Evolutionary conservation across 2,888 invertebrate species (phyloP).

Genomic region (Drosophila diplacantha): DNA sequence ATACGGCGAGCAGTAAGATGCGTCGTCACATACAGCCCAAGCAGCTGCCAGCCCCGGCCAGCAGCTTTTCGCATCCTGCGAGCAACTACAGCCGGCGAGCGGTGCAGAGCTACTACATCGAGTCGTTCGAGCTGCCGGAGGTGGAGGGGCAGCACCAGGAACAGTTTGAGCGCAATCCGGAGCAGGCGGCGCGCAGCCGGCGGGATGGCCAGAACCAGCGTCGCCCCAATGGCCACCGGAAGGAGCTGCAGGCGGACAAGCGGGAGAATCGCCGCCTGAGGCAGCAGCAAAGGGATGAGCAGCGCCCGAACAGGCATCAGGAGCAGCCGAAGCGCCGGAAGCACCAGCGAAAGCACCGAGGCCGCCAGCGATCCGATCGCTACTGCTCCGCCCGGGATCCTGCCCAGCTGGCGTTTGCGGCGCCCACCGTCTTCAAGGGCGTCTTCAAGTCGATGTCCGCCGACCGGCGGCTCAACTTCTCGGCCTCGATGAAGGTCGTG

Average conservation of each 20-base stretch:
- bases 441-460: slow-evolving; percentile 82
- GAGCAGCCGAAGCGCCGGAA: slow-evolving; percentile 48
- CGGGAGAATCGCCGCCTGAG: slow-evolving; percentile 27
- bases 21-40: slow-evolving; percentile 58
- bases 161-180: slow-evolving; percentile 10
- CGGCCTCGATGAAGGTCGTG: slow-evolving; percentile 83
- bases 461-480: slow-evolving; percentile 80
- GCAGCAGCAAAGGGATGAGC: slow-evolving; percentile 44
- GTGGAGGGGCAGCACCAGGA: slow-evolving; percentile 10
- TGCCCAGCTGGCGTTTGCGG: slow-evolving; percentile 82
- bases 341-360: slow-evolving; percentile 56
- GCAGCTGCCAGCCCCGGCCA: slow-evolving; percentile 31
- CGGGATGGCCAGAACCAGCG: slow-evolving; percentile 65
- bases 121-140: slow-evolving; percentile 72
- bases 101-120: slow-evolving; percentile 61
- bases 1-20: slow-evolving; percentile 62
- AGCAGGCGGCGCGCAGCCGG: slow-evolving; percentile 72
- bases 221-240: slow-evolving; percentile 42
- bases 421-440: slow-evolving; percentile 83
- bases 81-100: slow-evolving; percentile 42
- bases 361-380: slow-evolving; percentile 62
- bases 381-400: slow-evolving; percentile 83
- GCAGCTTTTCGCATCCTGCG: slow-evolving; percentile 16
- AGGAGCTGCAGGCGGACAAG: slow-evolving; percentile 39
- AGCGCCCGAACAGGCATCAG: slow-evolving; percentile 37